Conservation (phyloP, 1,140 invertebrate genomes). For the Hypsibius dujardini region DNA sequence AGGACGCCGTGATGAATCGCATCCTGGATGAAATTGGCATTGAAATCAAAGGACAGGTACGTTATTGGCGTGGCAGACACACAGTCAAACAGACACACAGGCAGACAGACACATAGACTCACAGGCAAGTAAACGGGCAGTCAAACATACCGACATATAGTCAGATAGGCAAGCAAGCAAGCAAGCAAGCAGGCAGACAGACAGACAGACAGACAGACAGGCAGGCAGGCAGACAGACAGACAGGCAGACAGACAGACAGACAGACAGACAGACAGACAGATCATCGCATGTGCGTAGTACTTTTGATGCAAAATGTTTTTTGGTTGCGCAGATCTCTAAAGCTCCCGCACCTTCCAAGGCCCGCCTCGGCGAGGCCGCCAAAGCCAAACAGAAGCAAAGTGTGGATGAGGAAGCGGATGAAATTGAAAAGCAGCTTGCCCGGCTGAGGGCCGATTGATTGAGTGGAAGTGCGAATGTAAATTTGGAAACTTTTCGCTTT, state of each 20-base stretch:
- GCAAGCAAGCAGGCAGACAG: too few relatives aligned
- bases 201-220: too few relatives aligned
- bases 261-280: too few relatives aligned
- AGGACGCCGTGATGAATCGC: constrained; percentile 62
- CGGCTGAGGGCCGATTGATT: constrained; percentile 41
- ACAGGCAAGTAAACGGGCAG: too few relatives aligned
- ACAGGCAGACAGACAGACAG: too few relatives aligned
- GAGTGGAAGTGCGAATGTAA: background rate
- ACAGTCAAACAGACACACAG: too few relatives aligned
- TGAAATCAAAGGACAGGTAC: constrained; percentile 69
- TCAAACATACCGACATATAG: too few relatives aligned
- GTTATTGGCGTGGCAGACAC: background rate
- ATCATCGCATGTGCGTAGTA: constrained; percentile 13
- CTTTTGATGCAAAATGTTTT: constrained; percentile 15
- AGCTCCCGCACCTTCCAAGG: constrained; percentile 43
- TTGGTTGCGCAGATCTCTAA: constrained; percentile 32
- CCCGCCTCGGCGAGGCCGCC: constrained; percentile 41
- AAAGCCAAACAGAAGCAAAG: constrained; percentile 35
- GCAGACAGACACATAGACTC: too few relatives aligned
- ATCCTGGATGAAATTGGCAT: constrained; percentile 89
- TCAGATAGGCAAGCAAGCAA: too few relatives aligned
- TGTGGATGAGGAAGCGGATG: constrained; percentile 40
- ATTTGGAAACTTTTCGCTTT: too few relatives aligned
- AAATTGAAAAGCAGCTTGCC: constrained; percentile 56
- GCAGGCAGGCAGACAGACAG: too few relatives aligned